These are phyloP conservation scores for Poecilia wingei DNA, from an alignment of 2,797 vertebrate species.

Conservation along the genomic window DNA sequence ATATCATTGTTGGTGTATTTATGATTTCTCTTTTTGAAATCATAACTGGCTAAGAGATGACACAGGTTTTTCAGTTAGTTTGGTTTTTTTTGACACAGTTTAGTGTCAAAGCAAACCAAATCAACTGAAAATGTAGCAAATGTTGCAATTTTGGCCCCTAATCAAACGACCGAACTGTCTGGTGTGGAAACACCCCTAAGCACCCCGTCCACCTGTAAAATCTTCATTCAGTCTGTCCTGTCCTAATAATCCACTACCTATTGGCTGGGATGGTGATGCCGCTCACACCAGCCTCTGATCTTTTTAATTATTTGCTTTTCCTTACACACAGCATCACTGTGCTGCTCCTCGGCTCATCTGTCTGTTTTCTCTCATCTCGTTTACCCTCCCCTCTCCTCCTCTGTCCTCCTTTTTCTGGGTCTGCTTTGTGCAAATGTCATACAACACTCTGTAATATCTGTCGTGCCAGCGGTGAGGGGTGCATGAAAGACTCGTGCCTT, in stretches of 20 bases:
- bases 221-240: neutral
- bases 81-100: too few species aligned
- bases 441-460: constrained; percentile 74
- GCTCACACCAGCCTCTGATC: constrained; percentile 48
- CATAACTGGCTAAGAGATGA: neutral
- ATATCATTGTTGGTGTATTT: neutral
- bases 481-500: constrained; percentile 63
- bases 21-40: neutral
- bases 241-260: constrained; percentile 11
- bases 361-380: constrained; percentile 19
- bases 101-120: too few species aligned
- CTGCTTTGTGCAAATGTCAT: constrained; percentile 74
- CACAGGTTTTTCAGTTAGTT: neutral
- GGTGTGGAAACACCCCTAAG: neutral
- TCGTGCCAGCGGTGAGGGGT: constrained; percentile 22
- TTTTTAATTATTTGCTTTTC: constrained; percentile 62
- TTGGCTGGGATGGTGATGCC: constrained; percentile 12
- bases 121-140: neutral
- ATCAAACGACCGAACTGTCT: too few species aligned
- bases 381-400: neutral
- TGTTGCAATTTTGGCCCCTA: too few species aligned
- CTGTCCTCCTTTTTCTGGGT: constrained; percentile 35
- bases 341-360: constrained; percentile 34
- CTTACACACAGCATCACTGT: constrained; percentile 33
- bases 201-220: constrained; percentile 12